These are phyloP conservation scores for Chionis minor DNA, from an alignment of 2,113 vertebrate genomes.

Conservation along the genomic window DNA sequence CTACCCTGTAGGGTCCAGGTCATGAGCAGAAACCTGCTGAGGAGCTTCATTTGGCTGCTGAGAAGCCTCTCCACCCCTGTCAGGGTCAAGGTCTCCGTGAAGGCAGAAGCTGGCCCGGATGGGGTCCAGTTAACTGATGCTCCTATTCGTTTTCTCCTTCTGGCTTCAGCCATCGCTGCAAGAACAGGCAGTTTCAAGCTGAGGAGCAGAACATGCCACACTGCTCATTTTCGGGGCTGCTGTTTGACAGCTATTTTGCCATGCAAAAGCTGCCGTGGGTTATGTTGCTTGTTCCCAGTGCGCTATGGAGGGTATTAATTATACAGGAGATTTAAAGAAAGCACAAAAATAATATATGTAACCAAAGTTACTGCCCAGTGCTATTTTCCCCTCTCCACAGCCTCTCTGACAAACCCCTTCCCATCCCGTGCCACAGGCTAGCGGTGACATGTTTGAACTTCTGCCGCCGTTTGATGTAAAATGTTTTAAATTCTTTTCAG, in stretches of 20 bases:
- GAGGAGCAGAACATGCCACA: neutral
- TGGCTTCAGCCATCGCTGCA: neutral
- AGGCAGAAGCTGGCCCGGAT: neutral
- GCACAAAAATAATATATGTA: neutral
- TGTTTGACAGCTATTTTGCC: neutral
- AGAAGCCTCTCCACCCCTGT: neutral
- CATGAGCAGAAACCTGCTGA: neutral
- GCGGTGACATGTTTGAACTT: constrained; percentile 31
- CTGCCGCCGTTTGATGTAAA: constrained; percentile 48
- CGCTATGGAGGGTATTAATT: neutral
- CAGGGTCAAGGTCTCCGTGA: neutral
- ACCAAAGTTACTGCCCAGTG: neutral
- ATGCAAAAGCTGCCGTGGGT: neutral
- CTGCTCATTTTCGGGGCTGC: neutral
- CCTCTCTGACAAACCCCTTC: neutral
- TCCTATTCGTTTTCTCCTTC: neutral
- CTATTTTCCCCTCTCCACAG: neutral
- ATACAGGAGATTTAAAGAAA: neutral
- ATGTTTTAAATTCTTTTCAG: constrained; percentile 55
- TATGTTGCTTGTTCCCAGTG: neutral
- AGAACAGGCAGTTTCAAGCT: neutral
- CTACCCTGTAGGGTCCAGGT: neutral
- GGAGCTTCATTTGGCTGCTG: neutral
- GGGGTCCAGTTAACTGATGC: neutral
- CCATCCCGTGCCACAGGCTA: neutral